Evolutionary conservation across 2,113 vertebrate species (phyloP), one percentile per base, ranked within the genome.

Genomic region (Nothobranchius kuhntae): DNA sequence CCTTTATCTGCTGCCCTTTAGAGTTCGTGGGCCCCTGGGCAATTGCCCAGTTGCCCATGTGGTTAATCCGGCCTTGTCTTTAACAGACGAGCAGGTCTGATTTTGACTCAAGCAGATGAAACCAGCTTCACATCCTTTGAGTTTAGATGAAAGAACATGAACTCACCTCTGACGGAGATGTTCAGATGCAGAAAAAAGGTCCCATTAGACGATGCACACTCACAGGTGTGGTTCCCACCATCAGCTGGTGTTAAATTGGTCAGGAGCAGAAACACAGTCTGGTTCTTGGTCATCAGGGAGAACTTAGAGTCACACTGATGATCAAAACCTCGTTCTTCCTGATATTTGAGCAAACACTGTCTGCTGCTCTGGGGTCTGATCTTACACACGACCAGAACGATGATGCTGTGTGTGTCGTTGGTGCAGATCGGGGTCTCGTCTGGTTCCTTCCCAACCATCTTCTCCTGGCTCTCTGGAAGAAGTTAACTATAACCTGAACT

Each of bases 131-230:
- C 8, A 44, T 10, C 11, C 42, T 21, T 21, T 21, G 21, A 44
- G 4, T 7, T 44, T 44, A 44, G 7, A 7, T 17, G 40, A 0
- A n/a, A 11, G 6, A 57, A 50, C 47, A 15, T 48, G 35, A 47
- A 7, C 36, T 58, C 57, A 79, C 72, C 64, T 55, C 58, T 46
- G 14, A 84, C 78, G 35, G 61, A 80, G 21, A 76, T 7, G 12
- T 51, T 68, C 38, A 80, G 42, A 53, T 70, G 12, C 5, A 64
- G 0, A 44, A 3, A 0, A 0, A 9, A 0, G 6, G 6, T 35
- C 55, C 0, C 0, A 0, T 0, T n/a, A 5, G 0, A 0, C 6
- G 0, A 0, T 52, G 57, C 0, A 67, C 78, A 86, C n/a, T 56
- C 6, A 69, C 84, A 86, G 15, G 8, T 56, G 61, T 65, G 46